These are phyloP conservation scores for Eupelmus urozonus DNA, from an alignment of 2,888 invertebrate species.

Conservation along the genomic window DNA sequence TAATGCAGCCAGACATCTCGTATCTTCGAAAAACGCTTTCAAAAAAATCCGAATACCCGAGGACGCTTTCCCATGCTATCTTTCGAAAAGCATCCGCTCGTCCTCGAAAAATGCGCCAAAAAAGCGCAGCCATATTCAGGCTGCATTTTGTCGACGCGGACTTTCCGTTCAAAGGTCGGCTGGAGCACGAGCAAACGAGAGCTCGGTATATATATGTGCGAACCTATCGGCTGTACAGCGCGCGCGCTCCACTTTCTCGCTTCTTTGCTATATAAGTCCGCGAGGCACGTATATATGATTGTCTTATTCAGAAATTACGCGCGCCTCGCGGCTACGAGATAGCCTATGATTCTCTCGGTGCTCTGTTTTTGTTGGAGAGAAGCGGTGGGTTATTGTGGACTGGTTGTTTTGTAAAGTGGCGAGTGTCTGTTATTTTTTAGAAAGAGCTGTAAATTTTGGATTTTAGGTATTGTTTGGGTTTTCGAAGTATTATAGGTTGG, in stretches of 20 bases:
- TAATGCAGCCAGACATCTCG: no score
- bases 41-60: background rate
- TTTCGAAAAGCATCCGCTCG: background rate
- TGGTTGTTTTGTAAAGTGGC: no score
- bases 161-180: slow-evolving; percentile 53
- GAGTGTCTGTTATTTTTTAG: no score
- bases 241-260: slow-evolving; percentile 49
- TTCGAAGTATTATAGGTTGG: no score
- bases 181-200: background rate
- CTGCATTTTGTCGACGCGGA: slow-evolving; percentile 11
- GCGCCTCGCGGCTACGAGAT: no score
- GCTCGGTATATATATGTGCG: slow-evolving; percentile 6
- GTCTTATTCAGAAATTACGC: slow-evolving; percentile 15
- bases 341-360: background rate
- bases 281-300: slow-evolving; percentile 7
- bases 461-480: no score
- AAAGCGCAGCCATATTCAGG: slow-evolving; percentile 17
- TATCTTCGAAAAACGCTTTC: no score
- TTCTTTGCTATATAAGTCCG: slow-evolving; percentile 29
- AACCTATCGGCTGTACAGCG: slow-evolving; percentile 16
- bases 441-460: no score
- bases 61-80: background rate
- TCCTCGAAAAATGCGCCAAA: slow-evolving; percentile 5
- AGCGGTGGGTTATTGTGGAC: background rate
- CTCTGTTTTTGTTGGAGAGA: background rate